These are phyloP conservation scores for Platerodrilus igneus DNA, from an alignment of 2,888 invertebrate genomes.

Conservation along the genomic window DNA sequence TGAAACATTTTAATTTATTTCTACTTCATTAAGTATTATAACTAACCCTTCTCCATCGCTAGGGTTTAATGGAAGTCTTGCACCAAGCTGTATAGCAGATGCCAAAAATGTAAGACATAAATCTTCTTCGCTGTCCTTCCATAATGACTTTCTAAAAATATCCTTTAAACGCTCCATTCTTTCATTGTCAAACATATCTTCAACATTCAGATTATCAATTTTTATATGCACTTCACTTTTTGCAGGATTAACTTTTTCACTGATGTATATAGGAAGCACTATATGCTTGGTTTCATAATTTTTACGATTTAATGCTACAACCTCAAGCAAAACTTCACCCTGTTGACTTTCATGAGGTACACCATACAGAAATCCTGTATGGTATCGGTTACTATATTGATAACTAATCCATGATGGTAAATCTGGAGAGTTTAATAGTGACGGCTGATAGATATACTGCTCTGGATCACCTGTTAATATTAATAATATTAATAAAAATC, in stretches of 20 bases:
- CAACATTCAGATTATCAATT: constrained; percentile 84
- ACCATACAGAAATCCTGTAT: constrained; percentile 78
- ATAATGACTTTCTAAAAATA: constrained; percentile 70
- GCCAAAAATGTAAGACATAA: constrained; percentile 79
- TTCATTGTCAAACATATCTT: constrained; percentile 71
- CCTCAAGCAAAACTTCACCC: constrained; percentile 60
- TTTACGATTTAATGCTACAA: constrained; percentile 71
- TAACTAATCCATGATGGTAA: constrained; percentile 83
- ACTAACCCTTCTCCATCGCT: constrained; percentile 81
- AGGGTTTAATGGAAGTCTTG: constrained; percentile 74
- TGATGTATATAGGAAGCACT: constrained; percentile 60
- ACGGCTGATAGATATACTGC: constrained; percentile 69
- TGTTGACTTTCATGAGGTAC: constrained; percentile 64
- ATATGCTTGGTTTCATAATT: constrained; percentile 70
- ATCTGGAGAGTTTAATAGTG: constrained; percentile 73
- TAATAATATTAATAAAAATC: too few relatives aligned
- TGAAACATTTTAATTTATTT: constrained; percentile 42
- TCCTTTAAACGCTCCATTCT: constrained; percentile 71
- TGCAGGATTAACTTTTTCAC: constrained; percentile 62
- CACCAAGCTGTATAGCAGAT: constrained; percentile 81
- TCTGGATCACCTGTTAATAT: constrained; percentile 52
- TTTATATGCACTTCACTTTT: constrained; percentile 78
- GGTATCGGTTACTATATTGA: constrained; percentile 72
- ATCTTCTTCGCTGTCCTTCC: constrained; percentile 71
- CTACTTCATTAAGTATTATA: constrained; percentile 4